phyloP scores from a whole-genome alignment of 2,113 vertebrate species.

The Tychaedon coryphoeus region DNA sequence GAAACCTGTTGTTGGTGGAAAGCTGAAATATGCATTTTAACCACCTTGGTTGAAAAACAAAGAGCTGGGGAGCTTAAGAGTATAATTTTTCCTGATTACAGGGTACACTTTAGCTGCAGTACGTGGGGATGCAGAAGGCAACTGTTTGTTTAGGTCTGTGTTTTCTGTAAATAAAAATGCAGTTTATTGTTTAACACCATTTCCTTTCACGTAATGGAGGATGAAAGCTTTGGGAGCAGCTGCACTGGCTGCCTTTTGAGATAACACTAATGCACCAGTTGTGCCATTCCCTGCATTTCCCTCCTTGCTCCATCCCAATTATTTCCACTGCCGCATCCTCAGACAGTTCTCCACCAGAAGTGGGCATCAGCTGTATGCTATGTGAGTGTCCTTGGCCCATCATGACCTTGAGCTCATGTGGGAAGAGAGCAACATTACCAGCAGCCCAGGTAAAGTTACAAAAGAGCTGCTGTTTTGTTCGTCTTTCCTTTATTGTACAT shows the following conservation, averaged over 20 bases:
- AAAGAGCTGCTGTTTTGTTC: background rate
- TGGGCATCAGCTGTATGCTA: background rate
- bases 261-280: background rate
- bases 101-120: background rate
- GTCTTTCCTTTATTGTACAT: background rate
- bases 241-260: background rate
- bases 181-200: conserved; percentile 2
- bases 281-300: background rate
- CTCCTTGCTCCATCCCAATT: background rate
- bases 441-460: background rate
- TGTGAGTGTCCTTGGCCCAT: background rate
- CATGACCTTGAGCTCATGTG: background rate
- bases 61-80: conserved; percentile 23
- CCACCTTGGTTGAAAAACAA: conserved; percentile 51
- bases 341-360: background rate
- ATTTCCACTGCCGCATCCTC: background rate
- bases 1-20: conserved; percentile 61
- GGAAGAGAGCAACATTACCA: background rate
- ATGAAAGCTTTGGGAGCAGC: conserved; percentile 16
- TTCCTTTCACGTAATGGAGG: background rate
- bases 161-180: conserved; percentile 54
- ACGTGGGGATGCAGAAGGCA: background rate
- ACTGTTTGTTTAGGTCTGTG: conserved; percentile 25
- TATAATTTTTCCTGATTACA: conserved; percentile 66
- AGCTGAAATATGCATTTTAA: conserved; percentile 48